Evolutionary conservation across 2,113 vertebrate genomes (phyloP).

Genomic region (Tretioscincus oriximinensis): DNA sequence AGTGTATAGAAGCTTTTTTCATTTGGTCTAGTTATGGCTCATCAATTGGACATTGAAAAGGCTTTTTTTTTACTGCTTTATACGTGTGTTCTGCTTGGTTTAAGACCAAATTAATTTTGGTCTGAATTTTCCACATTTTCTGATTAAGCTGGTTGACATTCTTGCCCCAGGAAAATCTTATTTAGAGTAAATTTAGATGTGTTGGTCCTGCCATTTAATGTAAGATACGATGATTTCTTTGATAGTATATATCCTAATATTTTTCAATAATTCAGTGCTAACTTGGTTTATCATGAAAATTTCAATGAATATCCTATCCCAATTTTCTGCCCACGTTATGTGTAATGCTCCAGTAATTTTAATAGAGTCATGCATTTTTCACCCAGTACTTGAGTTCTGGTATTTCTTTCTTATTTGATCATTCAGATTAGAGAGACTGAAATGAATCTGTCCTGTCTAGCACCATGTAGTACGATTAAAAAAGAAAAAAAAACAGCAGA

Average conservation of each 20-base stretch:
- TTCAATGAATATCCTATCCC: slow-evolving; percentile 21
- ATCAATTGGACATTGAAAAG: slow-evolving; percentile 61
- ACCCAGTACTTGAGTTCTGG: background rate
- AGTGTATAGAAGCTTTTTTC: slow-evolving; percentile 44
- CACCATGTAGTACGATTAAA: background rate
- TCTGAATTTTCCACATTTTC: slow-evolving; percentile 50
- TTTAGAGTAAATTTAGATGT: slow-evolving; percentile 22
- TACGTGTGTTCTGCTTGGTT: slow-evolving; percentile 58
- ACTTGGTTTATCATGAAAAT: slow-evolving; percentile 39
- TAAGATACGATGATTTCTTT: slow-evolving; percentile 33
- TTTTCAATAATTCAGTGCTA: slow-evolving; percentile 37
- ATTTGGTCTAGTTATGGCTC: slow-evolving; percentile 58
- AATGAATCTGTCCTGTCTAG: slow-evolving; percentile 8
- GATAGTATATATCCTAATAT: slow-evolving; percentile 30
- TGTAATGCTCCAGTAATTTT: slow-evolving; percentile 37
- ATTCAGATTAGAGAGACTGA: slow-evolving; percentile 20
- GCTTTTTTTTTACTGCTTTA: slow-evolving; percentile 58
- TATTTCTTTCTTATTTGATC: background rate
- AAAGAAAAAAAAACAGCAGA: background rate
- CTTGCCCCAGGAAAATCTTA: slow-evolving; percentile 39
- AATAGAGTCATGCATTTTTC: slow-evolving; percentile 36
- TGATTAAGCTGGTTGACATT: slow-evolving; percentile 54
- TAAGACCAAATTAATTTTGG: slow-evolving; percentile 57
- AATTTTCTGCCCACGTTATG: slow-evolving; percentile 32
- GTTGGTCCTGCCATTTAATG: slow-evolving; percentile 27